These are phyloP conservation scores for Pelecanoides urinatrix DNA, from an alignment of 2,113 vertebrate genomes.

Conservation along the genomic window DNA sequence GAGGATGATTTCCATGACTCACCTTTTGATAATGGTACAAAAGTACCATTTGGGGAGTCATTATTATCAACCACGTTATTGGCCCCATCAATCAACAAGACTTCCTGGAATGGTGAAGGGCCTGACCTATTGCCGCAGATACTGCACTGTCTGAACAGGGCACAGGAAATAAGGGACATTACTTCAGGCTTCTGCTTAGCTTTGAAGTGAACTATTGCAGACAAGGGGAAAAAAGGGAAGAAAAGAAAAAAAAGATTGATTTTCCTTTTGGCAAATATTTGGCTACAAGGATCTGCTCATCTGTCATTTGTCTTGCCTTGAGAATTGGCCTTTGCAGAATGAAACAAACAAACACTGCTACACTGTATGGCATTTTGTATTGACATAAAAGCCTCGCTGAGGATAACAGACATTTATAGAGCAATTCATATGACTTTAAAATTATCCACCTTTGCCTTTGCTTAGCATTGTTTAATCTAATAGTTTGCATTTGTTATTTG, in stretches of 20 bases:
- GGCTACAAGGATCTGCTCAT: not conserved
- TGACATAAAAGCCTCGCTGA: slow-evolving; percentile 25
- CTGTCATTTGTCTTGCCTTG: slow-evolving; percentile 42
- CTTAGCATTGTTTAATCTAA: not conserved
- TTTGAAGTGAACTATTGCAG: not conserved
- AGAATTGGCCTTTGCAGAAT: slow-evolving; percentile 27
- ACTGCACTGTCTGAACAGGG: not conserved
- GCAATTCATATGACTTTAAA: slow-evolving; percentile 31
- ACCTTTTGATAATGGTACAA: not conserved
- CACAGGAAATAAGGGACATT: not conserved
- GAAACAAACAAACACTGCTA: slow-evolving; percentile 34
- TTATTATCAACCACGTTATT: not conserved
- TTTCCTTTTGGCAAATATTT: slow-evolving; percentile 53
- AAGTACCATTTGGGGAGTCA: not conserved
- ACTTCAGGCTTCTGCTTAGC: not conserved
- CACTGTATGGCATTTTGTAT: slow-evolving; percentile 24
- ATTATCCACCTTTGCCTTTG: slow-evolving; percentile 5
- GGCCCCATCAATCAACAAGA: not conserved
- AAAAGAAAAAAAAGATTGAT: not conserved
- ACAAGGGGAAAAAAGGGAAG: not conserved
- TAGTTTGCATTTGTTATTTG: not conserved
- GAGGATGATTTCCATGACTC: not conserved
- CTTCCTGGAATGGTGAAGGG: not conserved
- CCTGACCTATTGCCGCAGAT: not conserved
- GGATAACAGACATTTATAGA: slow-evolving; percentile 50